Evolutionary conservation across 2,113 vertebrate species (phyloP).

Genomic region (Cottus gobio): DNA sequence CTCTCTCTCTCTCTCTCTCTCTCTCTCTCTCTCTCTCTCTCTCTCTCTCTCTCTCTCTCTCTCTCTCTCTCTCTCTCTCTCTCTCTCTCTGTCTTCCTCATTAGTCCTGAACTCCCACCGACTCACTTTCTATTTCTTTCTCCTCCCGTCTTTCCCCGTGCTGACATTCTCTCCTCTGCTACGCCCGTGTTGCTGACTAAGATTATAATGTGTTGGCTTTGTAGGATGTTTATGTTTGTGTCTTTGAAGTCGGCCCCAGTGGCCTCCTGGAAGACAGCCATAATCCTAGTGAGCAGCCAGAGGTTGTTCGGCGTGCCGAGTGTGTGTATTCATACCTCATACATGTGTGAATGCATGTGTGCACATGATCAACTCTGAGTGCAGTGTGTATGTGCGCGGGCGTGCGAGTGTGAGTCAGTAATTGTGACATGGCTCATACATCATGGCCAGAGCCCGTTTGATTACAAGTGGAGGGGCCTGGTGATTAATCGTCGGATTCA

Average conservation of each 20-base stretch:
- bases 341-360: conserved; percentile 58
- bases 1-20: conserved; percentile 58
- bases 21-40: conserved; percentile 59
- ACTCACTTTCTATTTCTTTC: conserved; percentile 45
- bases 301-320: conserved; percentile 47
- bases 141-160: conserved; percentile 13
- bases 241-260: conserved; percentile 71
- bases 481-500: conserved; percentile 99
- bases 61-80: conserved; percentile 51
- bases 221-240: conserved; percentile 75
- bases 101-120: conserved; percentile 63
- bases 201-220: conserved; percentile 69
- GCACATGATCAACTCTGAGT: conserved; percentile 56
- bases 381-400: conserved; percentile 22
- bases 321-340: conserved; percentile 41
- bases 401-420: conserved; percentile 66
- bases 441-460: conserved; percentile 96
- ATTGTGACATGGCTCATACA: conserved; percentile 97
- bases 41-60: conserved; percentile 50
- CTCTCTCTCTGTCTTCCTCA: conserved; percentile 72
- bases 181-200: conserved; percentile 68
- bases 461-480: conserved; percentile 96
- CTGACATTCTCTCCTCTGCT: conserved; percentile 52
- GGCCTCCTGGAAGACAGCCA: conserved; percentile 72
- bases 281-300: conserved; percentile 57